Base-by-base conservation (phyloP, 2,797 vertebrate species). In the Sebastiscus tertius region DNA sequence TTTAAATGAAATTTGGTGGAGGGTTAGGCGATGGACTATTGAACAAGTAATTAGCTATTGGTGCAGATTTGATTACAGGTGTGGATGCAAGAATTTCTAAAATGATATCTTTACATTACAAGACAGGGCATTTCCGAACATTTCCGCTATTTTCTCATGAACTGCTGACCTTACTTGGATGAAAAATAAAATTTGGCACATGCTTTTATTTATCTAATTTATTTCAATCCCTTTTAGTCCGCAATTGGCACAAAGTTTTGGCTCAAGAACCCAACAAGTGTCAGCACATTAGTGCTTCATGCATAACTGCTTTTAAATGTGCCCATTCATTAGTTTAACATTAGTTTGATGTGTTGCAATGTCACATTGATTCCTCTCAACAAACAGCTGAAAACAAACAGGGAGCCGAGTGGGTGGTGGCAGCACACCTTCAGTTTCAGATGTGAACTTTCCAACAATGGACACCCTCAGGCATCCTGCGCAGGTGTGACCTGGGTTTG, bases 401-500 rank as follows among this genome's bases (percentile, higher is more conserved):
- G 75, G 64, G 12, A 81, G 70, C 82, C 64, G 85, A 80, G 85
- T 83, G 90, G 91, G 85, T 84, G 87, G 87, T 80, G 85, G 87
- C 79, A 79, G 77, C 88, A 87, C 92, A 94, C 94, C 93, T 94
- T 91, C 60, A 79, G 87, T 92, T 94, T 95, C 89, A 95, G 81
- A 94, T 75, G 87, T 79, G 82, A 93, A 92, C 89, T 91, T 89
- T 83, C 29, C 86, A 93, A 96, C 95, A 95, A 96, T 93, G 89
- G 91, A 92, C 82, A 80, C 88, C 94, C 94, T 93, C 84, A 92
- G 95, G 94, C 94, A 83, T 89, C 93, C 87, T 86, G 89, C 60
- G 87, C 96, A 96, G 95, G 94, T 96, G 95, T 95, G 94, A 96
- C 95, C 95, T 96, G 94, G 91, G 95, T 95, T 95, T 93, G 91